Base-by-base conservation (phyloP, 2,113 vertebrate genomes). In the Lepidothrix coronata region DNA sequence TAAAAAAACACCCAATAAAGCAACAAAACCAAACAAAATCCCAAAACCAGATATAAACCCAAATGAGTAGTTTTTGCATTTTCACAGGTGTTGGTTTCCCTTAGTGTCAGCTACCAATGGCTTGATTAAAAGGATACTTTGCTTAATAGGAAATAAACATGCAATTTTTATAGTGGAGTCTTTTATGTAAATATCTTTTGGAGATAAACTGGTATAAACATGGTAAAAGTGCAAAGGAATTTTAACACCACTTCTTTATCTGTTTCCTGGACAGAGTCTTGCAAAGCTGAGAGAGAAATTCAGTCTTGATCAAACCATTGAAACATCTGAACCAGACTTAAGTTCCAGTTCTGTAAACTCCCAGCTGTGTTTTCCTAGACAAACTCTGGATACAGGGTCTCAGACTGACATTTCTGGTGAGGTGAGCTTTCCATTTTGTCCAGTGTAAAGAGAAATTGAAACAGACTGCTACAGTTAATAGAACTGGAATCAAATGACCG, bases 321-420 rank as follows among this genome's bases (percentile, higher is more conserved):
- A 95, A 88, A 97, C 51, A 22, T 98, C 97, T 24, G 98, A 98
- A 86, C 93, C 97, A 48, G 98, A 98, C 78, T 88, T 98, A 87
- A 96, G 94, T 59, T 96, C 97, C 63, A 97, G 95, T 49, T 97
- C 96, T 58, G 85, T 93, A 62, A 97, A 88, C 44, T 98, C 98
- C 28, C 97, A 97, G 28, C 83, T 98, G 9, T 98, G 97, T 87
- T 97, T 98, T 59, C 97, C 98, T 76, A 97, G 97, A 83, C 98
- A 98, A 81, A 98, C 98, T 67, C 97, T 99, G 80, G 98, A 99
- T 63, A 93, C 98, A 15, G 98, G 98, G 39, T 99, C 98, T 62
- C 98, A 99, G 86, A 99, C 98, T 14, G 98, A 98, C 96, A 96
- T 98, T 95, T 98, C 98, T 41, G 98, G 98, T 88, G 98, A 98